These are phyloP conservation scores for Eulemur rufifrons DNA, from an alignment of 2,113 vertebrate species.

Conservation along the genomic window DNA sequence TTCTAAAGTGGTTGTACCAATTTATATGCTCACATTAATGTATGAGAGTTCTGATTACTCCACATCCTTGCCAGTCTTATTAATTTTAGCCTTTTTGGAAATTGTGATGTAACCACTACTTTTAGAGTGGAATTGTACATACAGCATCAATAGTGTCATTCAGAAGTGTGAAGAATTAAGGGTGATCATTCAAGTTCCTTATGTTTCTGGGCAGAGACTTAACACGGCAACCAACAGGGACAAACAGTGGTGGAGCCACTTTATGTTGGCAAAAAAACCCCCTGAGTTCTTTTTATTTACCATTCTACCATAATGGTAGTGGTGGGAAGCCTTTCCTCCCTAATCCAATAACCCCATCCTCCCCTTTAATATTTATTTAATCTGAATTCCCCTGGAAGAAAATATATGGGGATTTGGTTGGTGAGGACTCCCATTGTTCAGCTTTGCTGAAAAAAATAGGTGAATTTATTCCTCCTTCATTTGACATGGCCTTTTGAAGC, in stretches of 20 bases:
- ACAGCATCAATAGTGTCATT: not conserved
- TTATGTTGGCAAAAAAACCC: not conserved
- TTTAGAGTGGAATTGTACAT: not conserved
- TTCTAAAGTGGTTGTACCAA: not conserved
- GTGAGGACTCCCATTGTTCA: not conserved
- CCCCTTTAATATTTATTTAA: slow-evolving; percentile 34
- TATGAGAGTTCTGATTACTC: not conserved
- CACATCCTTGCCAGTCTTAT: not conserved
- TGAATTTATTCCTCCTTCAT: not conserved
- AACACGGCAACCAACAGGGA: not conserved
- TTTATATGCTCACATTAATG: not conserved
- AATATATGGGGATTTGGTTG: not conserved
- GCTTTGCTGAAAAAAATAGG: not conserved
- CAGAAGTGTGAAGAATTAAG: not conserved
- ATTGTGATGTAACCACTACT: not conserved
- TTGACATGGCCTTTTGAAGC: not conserved
- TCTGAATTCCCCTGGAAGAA: not conserved
- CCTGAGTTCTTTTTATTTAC: not conserved
- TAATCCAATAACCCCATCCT: not conserved
- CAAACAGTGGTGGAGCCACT: not conserved
- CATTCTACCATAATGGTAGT: not conserved
- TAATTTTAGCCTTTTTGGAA: not conserved
- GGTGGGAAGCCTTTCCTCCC: not conserved
- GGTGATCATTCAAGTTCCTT: not conserved
- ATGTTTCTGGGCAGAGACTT: not conserved